phyloP scores from a whole-genome alignment of 2,797 vertebrate species.

The Darevskia mixta region DNA sequence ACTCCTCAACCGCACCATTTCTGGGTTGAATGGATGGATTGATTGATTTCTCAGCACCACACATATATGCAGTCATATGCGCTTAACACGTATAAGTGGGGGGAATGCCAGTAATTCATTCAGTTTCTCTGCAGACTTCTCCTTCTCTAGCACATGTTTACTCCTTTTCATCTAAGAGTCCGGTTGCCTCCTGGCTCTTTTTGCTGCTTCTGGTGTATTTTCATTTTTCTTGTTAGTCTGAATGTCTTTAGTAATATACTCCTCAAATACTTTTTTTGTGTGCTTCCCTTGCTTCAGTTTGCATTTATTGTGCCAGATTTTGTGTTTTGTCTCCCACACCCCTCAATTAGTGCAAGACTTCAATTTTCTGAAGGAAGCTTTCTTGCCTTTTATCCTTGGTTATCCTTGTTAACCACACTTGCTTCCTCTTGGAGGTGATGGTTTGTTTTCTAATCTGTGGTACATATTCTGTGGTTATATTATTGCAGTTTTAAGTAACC shows the following conservation, averaged over 20 bases:
- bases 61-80: too few species aligned
- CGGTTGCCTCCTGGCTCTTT: too few species aligned
- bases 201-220: not conserved
- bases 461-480: not conserved
- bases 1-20: not conserved
- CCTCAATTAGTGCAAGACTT: not conserved
- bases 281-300: not conserved
- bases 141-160: too few species aligned
- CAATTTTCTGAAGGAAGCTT: not conserved
- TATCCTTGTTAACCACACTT: not conserved
- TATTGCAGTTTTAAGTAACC: not conserved
- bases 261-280: not conserved
- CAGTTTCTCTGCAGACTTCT: too few species aligned
- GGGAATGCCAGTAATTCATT: not conserved
- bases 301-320: not conserved
- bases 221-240: not conserved
- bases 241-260: not conserved
- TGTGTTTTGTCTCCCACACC: not conserved
- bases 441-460: not conserved
- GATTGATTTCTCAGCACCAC: too few species aligned
- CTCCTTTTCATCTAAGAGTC: too few species aligned
- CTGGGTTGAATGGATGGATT: not conserved
- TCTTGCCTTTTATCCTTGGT: too few species aligned
- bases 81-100: too few species aligned
- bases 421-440: not conserved